Evolutionary conservation across 2,797 vertebrate species (phyloP).

Genomic region (Scomberomorus guttatus): DNA sequence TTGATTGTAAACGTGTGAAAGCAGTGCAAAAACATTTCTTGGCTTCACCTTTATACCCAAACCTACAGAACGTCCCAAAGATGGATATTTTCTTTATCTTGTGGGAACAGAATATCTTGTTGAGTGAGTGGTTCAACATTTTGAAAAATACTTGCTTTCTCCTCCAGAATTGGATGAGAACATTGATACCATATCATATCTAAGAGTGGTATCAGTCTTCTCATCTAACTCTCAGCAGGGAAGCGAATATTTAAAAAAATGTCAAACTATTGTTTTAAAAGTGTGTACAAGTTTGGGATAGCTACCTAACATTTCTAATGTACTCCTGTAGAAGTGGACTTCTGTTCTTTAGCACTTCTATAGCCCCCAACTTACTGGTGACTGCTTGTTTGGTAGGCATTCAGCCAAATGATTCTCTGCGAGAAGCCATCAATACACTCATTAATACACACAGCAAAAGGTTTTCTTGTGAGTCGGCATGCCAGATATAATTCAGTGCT

Average conservation of each 20-base stretch:
- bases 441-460: constrained; percentile 13
- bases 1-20: constrained; percentile 4
- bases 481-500: constrained; percentile 23
- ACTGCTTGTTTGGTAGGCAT: constrained; percentile 5
- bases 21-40: background rate
- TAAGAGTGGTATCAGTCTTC: too few species aligned
- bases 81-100: constrained; percentile 15
- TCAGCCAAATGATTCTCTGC: constrained; percentile 8
- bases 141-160: too few species aligned
- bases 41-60: constrained; percentile 25
- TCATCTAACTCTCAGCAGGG: too few species aligned
- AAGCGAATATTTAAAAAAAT: too few species aligned
- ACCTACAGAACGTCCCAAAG: background rate
- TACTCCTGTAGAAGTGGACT: too few species aligned
- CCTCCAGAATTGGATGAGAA: too few species aligned
- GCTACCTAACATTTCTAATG: background rate
- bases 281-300: background rate
- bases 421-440: constrained; percentile 13
- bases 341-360: background rate
- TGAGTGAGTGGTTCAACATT: background rate
- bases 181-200: too few species aligned
- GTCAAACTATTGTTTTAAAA: background rate
- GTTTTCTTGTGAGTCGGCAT: background rate
- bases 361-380: background rate
- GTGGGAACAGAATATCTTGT: constrained; percentile 3